Evolutionary conservation across 2,113 vertebrate genomes (phyloP), one percentile per base, ranked within the genome.

Genomic region (Promerops cafer): DNA sequence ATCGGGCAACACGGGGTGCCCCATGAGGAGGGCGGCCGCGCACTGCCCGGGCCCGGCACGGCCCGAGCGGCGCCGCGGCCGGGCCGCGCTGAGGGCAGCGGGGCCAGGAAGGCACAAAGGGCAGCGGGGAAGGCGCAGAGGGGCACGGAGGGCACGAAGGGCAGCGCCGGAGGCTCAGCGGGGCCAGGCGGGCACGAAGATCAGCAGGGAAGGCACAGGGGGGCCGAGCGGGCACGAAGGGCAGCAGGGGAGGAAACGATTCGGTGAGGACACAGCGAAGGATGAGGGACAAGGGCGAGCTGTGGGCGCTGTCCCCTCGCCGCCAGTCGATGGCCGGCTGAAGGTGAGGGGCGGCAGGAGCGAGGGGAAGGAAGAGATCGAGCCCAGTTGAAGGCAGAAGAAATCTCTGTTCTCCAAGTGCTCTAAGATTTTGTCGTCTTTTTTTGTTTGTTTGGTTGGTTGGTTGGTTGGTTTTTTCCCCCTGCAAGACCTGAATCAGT

Each of bases 251-350:
- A 31, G 37, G 12, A n/a, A 53, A 35, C 0, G 2, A 26, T 8
- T 5, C 1, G 3, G 4, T 17, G n/a, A 44, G 39, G 50, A 40
- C 22, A 18, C 12, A 37, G 16, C 0, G 0, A 83, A 52, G 19
- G 30, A 56, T 17, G 19, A 30, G 5, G 12, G 42, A 6, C 23
- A 31, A 27, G 21, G 17, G n/a, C 16, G 20, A 42, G 2, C 12
- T 2, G 4, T 5, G 8, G 19, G 7, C 1, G 0, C 22, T 13
- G 13, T 4, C 11, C 14, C 47, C 6, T 63, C 16, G 0, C 22
- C 2, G 0, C 33, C 3, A 0, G 5, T 31, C 9, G 0, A 54
- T 17, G 37, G 27, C 3, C 0, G 2, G 4, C 40, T 31, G 49
- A 33, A 49, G 61, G 21, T 44, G 33, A 12, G 16, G 12, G 2